Evolutionary conservation across 1,140 invertebrate species (phyloP), one percentile per base, ranked within the genome.

Genomic region (Daktulosphaira vitifoliae): DNA sequence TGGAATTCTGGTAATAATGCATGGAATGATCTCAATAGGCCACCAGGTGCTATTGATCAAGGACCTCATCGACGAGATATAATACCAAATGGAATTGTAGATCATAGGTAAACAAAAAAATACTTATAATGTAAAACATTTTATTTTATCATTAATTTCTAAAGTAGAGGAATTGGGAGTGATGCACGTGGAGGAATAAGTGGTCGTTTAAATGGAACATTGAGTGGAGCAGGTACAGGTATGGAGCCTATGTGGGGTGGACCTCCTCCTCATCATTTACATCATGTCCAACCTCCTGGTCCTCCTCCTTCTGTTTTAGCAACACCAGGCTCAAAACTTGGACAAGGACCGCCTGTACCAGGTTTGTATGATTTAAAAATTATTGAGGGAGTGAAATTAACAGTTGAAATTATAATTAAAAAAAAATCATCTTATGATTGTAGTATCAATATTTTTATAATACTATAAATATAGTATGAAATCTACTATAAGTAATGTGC

Each of bases 231-330:
- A 20, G 76, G 79, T 3, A 76, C 74, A 13, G 78, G 76, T 3
- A 78, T 80, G 1, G 82, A 83, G 18, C 78, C 85, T 38, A 90
- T 90, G 85, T 90, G 88, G 88, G 82, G 81, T 38, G 69, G 68
- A 49, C 70, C 65, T 38, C 70, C 69, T 8, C 67, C 44, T 25
- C 67, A 66, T 6, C 85, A 87, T 71, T 84, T 68, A 26, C 70
- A 66, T 71, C 74, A 68, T 72, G 73, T 69, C 66, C 73, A 42
- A 72, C 62, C 76, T 71, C 66, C 76, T 71, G 65, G 74, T 72
- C 70, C 75, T 74, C 62, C 76, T 72, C 67, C 76, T 72, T 62
- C 56, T 46, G 56, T 62, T 15, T 46, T 62, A 48, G 25, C 56
- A 9, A 62, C 56, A 26, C 42, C 56, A 20, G 56, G 56, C 29